Evolutionary conservation across 2,888 invertebrate genomes (phyloP).

Genomic region (Adelognathus sp.): DNA sequence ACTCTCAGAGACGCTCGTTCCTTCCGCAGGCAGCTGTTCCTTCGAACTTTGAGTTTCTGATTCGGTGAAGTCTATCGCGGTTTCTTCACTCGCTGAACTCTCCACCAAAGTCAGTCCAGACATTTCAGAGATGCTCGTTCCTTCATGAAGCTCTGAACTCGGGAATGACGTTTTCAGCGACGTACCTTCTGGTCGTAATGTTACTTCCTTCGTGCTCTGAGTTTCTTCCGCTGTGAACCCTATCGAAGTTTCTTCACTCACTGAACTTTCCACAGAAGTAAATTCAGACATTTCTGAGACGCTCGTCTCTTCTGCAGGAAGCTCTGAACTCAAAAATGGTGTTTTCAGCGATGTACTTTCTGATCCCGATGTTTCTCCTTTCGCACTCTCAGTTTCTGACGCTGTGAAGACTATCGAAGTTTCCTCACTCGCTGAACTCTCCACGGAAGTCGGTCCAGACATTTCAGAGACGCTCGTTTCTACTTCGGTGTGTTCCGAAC

Average conservation of each 20-base stretch:
- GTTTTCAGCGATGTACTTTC: not conserved
- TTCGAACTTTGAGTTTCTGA: not conserved
- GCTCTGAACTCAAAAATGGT: not conserved
- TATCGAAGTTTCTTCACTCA: not conserved
- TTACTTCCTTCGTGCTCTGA: not conserved
- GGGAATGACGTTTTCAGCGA: not conserved
- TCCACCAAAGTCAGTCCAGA: not conserved
- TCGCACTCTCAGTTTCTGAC: not conserved
- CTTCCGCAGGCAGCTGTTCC: no score
- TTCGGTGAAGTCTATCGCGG: not conserved
- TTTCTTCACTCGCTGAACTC: not conserved
- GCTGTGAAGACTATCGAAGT: not conserved
- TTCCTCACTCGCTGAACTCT: not conserved
- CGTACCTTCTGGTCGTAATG: not conserved
- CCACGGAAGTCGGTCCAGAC: not conserved
- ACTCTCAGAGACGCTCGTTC: not conserved
- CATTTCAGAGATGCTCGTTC: not conserved
- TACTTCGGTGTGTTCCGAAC: not conserved
- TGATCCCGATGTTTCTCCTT: not conserved
- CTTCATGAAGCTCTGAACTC: not conserved
- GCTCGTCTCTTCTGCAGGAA: not conserved
- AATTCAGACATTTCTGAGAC: not conserved
- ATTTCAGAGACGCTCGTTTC: not conserved
- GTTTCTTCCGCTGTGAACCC: not conserved
- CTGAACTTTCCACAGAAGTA: not conserved